Conservation (phyloP, 1,140 invertebrate species). For the Lethocerus indicus region DNA sequence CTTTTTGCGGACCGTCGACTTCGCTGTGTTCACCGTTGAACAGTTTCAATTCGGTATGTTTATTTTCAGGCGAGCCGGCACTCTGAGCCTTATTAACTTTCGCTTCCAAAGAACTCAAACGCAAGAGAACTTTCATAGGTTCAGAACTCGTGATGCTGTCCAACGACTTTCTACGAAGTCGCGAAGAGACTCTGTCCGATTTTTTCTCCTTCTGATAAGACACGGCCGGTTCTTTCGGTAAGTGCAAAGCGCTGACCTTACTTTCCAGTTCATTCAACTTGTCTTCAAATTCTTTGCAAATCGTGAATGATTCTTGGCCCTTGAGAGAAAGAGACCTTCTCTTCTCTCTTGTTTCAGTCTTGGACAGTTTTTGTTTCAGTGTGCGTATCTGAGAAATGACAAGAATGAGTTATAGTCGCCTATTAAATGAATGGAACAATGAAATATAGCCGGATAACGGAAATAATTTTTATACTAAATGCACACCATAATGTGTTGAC, state of each 20-base stretch:
- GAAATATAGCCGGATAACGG: not conserved
- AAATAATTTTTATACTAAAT: not conserved
- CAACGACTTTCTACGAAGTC: conserved; percentile 45
- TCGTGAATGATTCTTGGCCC: conserved; percentile 54
- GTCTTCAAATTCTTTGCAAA: conserved; percentile 66
- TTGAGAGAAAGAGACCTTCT: conserved; percentile 64
- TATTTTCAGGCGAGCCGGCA: conserved; percentile 11
- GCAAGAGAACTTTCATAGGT: conserved; percentile 56
- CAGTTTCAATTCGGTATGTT: conserved; percentile 14
- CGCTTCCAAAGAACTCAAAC: conserved; percentile 51
- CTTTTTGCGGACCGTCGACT: conserved; percentile 11
- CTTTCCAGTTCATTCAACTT: conserved; percentile 62
- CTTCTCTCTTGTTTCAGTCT: conserved; percentile 58
- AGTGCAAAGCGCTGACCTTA: conserved; percentile 38
- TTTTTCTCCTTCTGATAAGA: conserved; percentile 23
- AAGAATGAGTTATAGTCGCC: too few relatives aligned
- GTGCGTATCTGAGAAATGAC: conserved; percentile 43
- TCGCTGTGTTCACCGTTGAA: conserved; percentile 14
- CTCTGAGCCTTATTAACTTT: conserved; percentile 39
- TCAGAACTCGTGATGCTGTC: conserved; percentile 58
- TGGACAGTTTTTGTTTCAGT: conserved; percentile 60
- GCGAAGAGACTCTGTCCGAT: conserved; percentile 27
- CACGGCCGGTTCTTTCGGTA: not conserved
- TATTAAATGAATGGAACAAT: not conserved
- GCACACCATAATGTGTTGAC: not conserved